Evolutionary conservation across 2,888 invertebrate species (phyloP).

Genomic region (Mechanitis mazaeus): DNA sequence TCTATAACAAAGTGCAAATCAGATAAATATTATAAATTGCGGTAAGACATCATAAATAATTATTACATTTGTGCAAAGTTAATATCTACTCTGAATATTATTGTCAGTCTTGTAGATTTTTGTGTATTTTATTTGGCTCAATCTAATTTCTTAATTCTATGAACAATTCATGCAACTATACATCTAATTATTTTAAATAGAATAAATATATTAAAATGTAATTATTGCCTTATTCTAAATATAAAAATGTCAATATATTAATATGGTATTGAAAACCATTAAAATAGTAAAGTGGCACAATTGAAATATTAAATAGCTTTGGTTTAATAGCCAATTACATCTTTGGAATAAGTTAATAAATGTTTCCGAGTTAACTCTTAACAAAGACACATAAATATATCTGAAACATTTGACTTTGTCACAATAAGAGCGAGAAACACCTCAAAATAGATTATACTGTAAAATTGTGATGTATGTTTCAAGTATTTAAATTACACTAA

Average conservation of each 20-base stretch:
- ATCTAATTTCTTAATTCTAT: conserved; percentile 60
- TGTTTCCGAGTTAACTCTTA: conserved; percentile 12
- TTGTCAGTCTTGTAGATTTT: conserved; percentile 76
- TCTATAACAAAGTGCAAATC: conserved; percentile 73
- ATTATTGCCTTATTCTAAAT: conserved; percentile 56
- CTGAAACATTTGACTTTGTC: conserved; percentile 32
- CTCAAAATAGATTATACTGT: conserved; percentile 29
- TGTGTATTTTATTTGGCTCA: conserved; percentile 69
- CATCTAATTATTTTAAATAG: conserved; percentile 59
- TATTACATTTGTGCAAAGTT: conserved; percentile 64
- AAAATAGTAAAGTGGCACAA: conserved; percentile 65
- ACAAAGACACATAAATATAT: conserved; percentile 18
- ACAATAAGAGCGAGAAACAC: conserved; percentile 26
- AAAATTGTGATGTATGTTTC: conserved; percentile 46
- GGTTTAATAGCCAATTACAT: conserved; percentile 62
- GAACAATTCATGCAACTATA: conserved; percentile 71
- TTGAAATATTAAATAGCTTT: conserved; percentile 58
- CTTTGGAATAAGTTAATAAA: conserved; percentile 34
- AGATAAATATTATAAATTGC: conserved; percentile 57
- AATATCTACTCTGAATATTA: conserved; percentile 75
- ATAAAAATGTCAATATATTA: conserved; percentile 51
- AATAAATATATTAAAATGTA: conserved; percentile 69
- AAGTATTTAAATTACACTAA: conserved; percentile 29
- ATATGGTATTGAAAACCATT: conserved; percentile 58
- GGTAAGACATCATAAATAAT: conserved; percentile 53